Conservation (phyloP, 2,888 invertebrate genomes). For the Sturmia bella region DNA sequence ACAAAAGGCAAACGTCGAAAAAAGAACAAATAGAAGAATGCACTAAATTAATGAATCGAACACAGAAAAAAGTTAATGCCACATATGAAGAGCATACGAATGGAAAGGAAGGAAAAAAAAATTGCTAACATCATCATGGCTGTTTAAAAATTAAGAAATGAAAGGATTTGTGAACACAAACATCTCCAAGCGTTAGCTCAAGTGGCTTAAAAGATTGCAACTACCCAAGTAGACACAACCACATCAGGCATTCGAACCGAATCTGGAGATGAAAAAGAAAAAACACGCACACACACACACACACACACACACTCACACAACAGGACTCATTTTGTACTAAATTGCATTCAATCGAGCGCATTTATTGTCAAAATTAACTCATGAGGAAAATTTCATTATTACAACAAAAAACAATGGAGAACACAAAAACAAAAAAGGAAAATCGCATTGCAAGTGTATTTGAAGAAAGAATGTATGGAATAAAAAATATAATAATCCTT, state of each 20-base stretch:
- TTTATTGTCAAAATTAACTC: constrained; percentile 81
- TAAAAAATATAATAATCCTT: constrained; percentile 44
- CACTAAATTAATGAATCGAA: constrained; percentile 43
- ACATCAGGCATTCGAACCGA: constrained; percentile 50
- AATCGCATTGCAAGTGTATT: constrained; percentile 42
- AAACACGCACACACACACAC: constrained; percentile 22
- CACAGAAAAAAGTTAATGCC: constrained; percentile 51
- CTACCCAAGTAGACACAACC: constrained; percentile 45
- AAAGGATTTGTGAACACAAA: constrained; percentile 52
- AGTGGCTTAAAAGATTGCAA: constrained; percentile 76
- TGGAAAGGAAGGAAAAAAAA: constrained; percentile 71
- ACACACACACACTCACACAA: constrained; percentile 37
- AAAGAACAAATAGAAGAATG: constrained; percentile 9
- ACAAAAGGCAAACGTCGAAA: constrained; percentile 66
- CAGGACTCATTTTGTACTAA: constrained; percentile 73
- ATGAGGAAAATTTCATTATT: constrained; percentile 82
- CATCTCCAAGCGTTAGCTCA: constrained; percentile 74
- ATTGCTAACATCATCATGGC: constrained; percentile 78
- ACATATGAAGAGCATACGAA: constrained; percentile 73
- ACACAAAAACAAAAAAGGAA: constrained; percentile 23
- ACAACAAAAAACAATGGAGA: constrained; percentile 69
- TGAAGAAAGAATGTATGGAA: constrained; percentile 10
- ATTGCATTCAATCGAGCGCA: constrained; percentile 81
- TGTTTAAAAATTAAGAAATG: constrained; percentile 47
- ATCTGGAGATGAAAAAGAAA: constrained; percentile 17